A percentile compares a stretch with the other conserved stretches of the same genome.
Conservation (phyloP, 1,140 invertebrate species). For the Dolichoris vasculosae region DNA sequence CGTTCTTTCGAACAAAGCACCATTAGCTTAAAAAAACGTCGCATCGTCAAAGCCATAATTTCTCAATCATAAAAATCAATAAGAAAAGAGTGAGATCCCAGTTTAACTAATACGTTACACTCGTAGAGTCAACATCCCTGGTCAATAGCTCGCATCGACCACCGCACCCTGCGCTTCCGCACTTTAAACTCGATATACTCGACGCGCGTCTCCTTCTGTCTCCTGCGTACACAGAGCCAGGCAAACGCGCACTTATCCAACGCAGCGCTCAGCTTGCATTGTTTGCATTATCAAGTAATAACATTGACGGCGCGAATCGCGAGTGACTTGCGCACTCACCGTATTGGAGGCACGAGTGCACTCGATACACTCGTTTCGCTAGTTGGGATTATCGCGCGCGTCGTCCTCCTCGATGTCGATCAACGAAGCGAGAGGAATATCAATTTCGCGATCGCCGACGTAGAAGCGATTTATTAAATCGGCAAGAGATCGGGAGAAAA, state of each 20-base stretch:
- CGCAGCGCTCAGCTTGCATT: neutral
- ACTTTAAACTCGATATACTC: neutral
- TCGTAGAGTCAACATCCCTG: neutral
- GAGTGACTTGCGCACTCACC: neutral
- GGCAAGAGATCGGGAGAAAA: neutral
- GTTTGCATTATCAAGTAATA: constrained; percentile 25
- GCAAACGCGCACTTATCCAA: neutral
- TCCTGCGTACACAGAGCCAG: neutral
- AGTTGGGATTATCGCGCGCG: neutral
- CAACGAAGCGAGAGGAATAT: constrained; percentile 27
- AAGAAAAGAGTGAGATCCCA: neutral
- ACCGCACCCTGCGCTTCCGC: neutral
- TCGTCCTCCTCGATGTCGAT: neutral
- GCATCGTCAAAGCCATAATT: neutral
- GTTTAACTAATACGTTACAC: neutral
- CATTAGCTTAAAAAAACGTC: too few relatives aligned
- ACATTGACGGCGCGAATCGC: neutral
- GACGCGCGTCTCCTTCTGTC: neutral
- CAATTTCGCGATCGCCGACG: constrained; percentile 21
- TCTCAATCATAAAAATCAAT: neutral
- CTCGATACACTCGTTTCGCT: neutral
- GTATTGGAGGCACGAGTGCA: neutral
- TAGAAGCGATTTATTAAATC: constrained; percentile 17
- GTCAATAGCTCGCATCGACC: neutral
- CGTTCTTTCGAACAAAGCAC: too few relatives aligned